phyloP scores from a whole-genome alignment of 2,113 vertebrate genomes.

The Pampusana beccarii region DNA sequence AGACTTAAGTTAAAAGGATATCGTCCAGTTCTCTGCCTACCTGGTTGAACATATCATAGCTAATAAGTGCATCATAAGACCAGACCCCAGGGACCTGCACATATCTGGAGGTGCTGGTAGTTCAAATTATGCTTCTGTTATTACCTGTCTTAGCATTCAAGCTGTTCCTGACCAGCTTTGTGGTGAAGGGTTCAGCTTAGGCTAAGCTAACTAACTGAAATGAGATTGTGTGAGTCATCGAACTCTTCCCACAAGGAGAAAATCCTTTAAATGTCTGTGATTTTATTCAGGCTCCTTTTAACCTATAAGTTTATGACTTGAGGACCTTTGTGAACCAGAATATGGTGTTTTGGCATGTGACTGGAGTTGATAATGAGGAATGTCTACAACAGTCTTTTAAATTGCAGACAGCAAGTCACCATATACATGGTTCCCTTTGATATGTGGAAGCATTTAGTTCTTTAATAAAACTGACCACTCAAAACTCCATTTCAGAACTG shows the following conservation, averaged over 20 bases:
- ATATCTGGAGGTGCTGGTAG: not conserved
- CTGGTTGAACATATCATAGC: not conserved
- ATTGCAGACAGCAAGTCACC: not conserved
- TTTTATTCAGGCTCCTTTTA: not conserved
- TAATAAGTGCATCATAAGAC: rapidly evolving
- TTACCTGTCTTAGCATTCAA: not conserved
- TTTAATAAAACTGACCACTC: not conserved
- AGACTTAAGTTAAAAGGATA: not conserved
- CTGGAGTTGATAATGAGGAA: not conserved
- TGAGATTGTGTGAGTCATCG: not conserved
- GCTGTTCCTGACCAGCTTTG: not conserved
- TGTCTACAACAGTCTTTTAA: not conserved
- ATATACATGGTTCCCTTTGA: not conserved
- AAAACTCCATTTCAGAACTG: not conserved
- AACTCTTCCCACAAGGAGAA: not conserved
- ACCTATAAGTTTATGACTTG: not conserved
- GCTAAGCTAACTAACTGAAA: not conserved
- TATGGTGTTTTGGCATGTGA: not conserved
- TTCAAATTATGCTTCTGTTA: not conserved
- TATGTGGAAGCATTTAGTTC: not conserved
- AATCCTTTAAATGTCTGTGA: not conserved
- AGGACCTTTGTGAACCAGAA: not conserved
- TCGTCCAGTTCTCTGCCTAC: not conserved
- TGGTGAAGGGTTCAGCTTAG: not conserved
- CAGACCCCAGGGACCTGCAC: not conserved